Percentiles rank a stretch among this genome's conserved stretches.
Evolutionary conservation across 2,888 invertebrate genomes (phyloP).

Genomic region (Hybos culiciformis): DNA sequence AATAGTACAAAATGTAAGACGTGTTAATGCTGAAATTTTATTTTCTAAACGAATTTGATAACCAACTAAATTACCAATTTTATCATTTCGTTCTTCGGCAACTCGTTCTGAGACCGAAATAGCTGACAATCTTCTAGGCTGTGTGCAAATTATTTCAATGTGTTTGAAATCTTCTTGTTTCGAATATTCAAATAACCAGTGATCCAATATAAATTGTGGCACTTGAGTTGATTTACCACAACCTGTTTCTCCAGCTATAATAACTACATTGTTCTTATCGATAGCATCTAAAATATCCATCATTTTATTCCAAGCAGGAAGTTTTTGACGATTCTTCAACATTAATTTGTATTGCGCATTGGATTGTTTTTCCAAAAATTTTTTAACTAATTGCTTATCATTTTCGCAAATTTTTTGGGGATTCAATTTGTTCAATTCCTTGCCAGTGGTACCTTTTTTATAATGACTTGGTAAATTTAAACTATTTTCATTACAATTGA

Average conservation of each 20-base stretch:
- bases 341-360: slow-evolving; percentile 52
- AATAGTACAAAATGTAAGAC: slow-evolving; percentile 85
- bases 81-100: slow-evolving; percentile 71
- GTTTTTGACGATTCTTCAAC: slow-evolving; percentile 44
- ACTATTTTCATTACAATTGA: slow-evolving; percentile 22
- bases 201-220: slow-evolving; percentile 86
- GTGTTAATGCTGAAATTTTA: slow-evolving; percentile 60
- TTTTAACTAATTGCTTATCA: slow-evolving; percentile 46
- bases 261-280: slow-evolving; percentile 47
- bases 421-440: slow-evolving; percentile 39
- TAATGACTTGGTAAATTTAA: slow-evolving; percentile 46
- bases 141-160: slow-evolving; percentile 80
- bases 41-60: slow-evolving; percentile 68
- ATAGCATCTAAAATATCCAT: slow-evolving; percentile 53
- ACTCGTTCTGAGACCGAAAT: slow-evolving; percentile 87
- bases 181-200: slow-evolving; percentile 48
- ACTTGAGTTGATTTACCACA: slow-evolving; percentile 80
- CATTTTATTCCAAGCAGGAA: slow-evolving; percentile 62
- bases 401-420: slow-evolving; percentile 43
- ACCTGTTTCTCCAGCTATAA: slow-evolving; percentile 73
- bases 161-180: slow-evolving; percentile 43
- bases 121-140: slow-evolving; percentile 82
- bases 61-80: slow-evolving; percentile 37
- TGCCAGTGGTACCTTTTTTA: slow-evolving; percentile 44
- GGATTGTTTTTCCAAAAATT: slow-evolving; percentile 45